Evolutionary conservation across 2,888 invertebrate species (phyloP), one percentile per base, ranked within the genome.

Genomic region (Oasisia sp.): DNA sequence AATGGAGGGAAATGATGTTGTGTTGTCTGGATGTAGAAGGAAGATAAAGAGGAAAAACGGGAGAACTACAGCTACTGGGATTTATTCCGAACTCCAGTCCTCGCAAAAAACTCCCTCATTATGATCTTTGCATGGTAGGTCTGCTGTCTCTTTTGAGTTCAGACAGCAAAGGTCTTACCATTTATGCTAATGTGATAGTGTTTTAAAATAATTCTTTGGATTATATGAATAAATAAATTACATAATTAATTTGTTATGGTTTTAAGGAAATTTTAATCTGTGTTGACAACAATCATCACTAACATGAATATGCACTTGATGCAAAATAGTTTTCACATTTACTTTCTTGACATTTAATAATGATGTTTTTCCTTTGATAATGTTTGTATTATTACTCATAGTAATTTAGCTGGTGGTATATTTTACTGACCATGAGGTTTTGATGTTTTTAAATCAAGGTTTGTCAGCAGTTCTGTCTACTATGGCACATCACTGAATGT

Each of bases 81-180:
- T 93, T 92, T 96, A 91, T 96, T 94, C 93, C 94, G 94, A 14
- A 94, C 94, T 8, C 93, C 93, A 90, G 91, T 93, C 32, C 93
- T 95, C 58, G 92, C 94, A 8, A 95, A 94, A 93, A 95, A 94
- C 91, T 94, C 95, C 12, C 90, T 95, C 1, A 95, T 95, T 50
- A 93, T 95, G 12, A 94, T 96, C 95, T 96, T 94, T 94, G 94
- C 94, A 32, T 96, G 96, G 96, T 96, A 94, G 94, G 95, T 74
- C 74, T 27, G 74, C 27, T 74, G 14, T 74, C 14, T n/a, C 19
- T 93, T 14, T 92, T 74, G 27, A 7, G 9, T 9, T 14, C 2
- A 50, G 4, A 50, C 8, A 50, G 50, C 11, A 50, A 74, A 74
- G 74, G 14, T 14, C 74, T 74, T 74, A 19, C 74, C 14, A 74